Evolutionary conservation across 2,113 vertebrate genomes (phyloP).

Genomic region (Tetrax tetrax): DNA sequence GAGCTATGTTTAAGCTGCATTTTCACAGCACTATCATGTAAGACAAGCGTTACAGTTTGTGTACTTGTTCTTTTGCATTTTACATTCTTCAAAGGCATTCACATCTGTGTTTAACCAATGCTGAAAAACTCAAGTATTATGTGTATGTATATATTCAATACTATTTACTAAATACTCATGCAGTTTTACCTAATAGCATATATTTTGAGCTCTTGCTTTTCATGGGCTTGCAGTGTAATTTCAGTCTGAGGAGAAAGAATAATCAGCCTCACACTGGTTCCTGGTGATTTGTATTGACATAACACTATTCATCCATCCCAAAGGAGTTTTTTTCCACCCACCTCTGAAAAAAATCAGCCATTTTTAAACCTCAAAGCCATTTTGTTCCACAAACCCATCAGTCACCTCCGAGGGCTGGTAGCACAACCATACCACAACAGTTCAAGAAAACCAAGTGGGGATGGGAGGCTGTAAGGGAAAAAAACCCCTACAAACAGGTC

Average conservation of each 20-base stretch:
- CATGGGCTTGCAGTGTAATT: background rate
- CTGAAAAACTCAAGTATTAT: background rate
- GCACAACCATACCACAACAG: background rate
- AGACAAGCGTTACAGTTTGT: background rate
- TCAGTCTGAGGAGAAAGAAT: background rate
- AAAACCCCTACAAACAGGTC: background rate
- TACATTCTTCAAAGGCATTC: background rate
- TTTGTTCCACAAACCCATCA: background rate
- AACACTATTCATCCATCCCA: background rate
- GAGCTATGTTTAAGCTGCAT: background rate
- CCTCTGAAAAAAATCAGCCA: background rate
- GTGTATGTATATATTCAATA: background rate
- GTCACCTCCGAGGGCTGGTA: background rate
- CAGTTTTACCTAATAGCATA: background rate
- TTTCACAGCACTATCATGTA: background rate
- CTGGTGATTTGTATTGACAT: background rate
- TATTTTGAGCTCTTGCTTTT: background rate
- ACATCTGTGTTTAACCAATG: background rate
- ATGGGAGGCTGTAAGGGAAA: background rate
- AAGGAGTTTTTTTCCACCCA: background rate
- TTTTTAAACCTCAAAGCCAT: background rate
- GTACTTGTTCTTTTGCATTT: background rate
- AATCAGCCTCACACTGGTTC: background rate
- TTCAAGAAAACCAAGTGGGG: background rate
- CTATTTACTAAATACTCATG: background rate